Base-by-base conservation (phyloP, 92 coral and sea anemone genomes). In the Zoanthus gigantus region DNA sequence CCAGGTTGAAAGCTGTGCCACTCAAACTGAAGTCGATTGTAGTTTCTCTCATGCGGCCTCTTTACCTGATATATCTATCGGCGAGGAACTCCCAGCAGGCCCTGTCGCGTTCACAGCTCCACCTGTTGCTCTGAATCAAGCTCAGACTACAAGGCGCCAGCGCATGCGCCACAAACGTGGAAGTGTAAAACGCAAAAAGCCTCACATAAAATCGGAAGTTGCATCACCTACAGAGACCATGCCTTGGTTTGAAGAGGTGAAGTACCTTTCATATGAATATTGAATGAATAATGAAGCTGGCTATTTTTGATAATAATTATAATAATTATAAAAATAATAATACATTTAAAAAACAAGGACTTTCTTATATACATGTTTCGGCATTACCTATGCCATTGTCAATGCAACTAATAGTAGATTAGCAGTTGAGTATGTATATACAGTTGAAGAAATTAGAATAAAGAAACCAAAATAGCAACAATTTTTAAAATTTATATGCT, bases 241-340 rank as follows among this genome's bases (percentile, higher is more conserved):
- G 98, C 96, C 99, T 1, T 97, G 99, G 99, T 95, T 95, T 81
- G 97, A 97, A 74, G 92, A 93, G 74, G 94, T 95, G 66, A 15
- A 11, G 15, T 4, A 29, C 0, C 0, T 30, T 69, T 69, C 12
- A 28, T 6, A 3, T 10, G 42, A n/a, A 23, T 23, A 23, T 68
- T 68, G 11, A 29, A 68, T 8, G 14, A 57, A 15, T 13, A 57
- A 2, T 57, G 16, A 57, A 11, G 12, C 9, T 57, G 63, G 3
- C 12, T 57, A 15, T 57, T 57, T 6, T 23, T 23, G 23, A 23
- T 23, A 23, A 23, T 23, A 23, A 23, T 23, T 23, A 23, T 23
- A 23, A 23, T 23, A 23, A 23, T 23, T 23, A 23, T 23, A 23
- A 23, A 23, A 34, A 34, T 34, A 34, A 34, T 34, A 34, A 1